Base-by-base conservation (phyloP, 1,140 invertebrate species). In the Trachelipus rathkii region DNA sequence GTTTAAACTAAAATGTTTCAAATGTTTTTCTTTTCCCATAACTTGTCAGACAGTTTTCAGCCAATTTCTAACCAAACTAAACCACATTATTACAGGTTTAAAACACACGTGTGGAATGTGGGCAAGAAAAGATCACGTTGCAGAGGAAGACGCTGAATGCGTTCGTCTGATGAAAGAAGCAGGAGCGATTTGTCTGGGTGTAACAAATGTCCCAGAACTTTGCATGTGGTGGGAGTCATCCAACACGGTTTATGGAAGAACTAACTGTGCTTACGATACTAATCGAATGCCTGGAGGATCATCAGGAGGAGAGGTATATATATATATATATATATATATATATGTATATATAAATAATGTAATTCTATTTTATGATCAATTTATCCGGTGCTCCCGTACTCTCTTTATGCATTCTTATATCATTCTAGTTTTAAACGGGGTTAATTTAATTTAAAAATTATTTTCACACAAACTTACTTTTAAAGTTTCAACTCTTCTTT, bases 241-340 rank as follows among this genome's bases (percentile, higher is more conserved):
- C 68, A 98, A 98, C 84, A 90, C 89, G n/a, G 86, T 98, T 7
- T 93, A 96, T 82, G 96, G 95, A 0, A 84, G 85, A 53, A 93
- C 93, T 0, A 90, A 89, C 43, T 98, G 98, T 86, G 93, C 96
- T 0, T 97, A 97, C 83, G 91, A 97, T 80, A 90, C 90, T 0
- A 92, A 90, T 2, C 88, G 92, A 73, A 95, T 93, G 78, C 91
- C 93, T 15, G 95, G 92, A 0, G 93, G 93, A 19, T 92, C 91
- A 4, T 92, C 91, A 0, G 91, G 91, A 2, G 91, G 91, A 9
- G 91, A 92, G 85, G 91, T 78, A 72, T 33, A 33, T n/a, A n/a
- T n/a, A 33, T n/a, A n/a, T n/a, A n/a, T n/a, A n/a, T n/a, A n/a
- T n/a, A n/a, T n/a, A n/a, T n/a, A n/a, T n/a, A n/a, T n/a, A n/a